These are phyloP conservation scores for Mormoops blainvillei DNA, from an alignment of 2,113 vertebrate species.

Conservation along the genomic window DNA sequence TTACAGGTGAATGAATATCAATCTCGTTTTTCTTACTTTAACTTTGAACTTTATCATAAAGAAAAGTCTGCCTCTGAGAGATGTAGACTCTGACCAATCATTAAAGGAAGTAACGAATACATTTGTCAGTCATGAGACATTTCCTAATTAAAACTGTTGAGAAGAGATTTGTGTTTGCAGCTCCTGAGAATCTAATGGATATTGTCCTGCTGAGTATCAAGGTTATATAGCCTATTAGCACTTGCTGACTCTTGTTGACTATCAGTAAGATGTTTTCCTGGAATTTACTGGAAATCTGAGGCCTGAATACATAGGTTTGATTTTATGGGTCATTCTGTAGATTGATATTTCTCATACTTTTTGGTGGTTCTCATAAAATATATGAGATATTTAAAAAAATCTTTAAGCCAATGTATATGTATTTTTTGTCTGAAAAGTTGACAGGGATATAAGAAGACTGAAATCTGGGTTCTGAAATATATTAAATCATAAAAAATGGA, in stretches of 20 bases:
- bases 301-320: background rate
- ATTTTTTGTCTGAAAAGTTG: background rate
- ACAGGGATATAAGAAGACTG: background rate
- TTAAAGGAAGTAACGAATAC: background rate
- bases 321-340: background rate
- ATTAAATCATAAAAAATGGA: background rate
- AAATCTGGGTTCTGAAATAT: background rate
- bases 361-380: background rate
- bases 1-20: background rate
- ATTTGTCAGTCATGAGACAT: background rate
- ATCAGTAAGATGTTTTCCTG: background rate
- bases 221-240: background rate
- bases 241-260: background rate
- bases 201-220: background rate
- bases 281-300: background rate
- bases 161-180: background rate
- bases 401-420: background rate
- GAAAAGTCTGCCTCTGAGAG: background rate
- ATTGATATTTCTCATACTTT: background rate
- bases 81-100: background rate
- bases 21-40: background rate
- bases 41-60: background rate
- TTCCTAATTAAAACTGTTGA: conserved; percentile 34
- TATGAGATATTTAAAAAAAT: background rate
- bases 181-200: background rate